Evolutionary conservation across 2,888 invertebrate genomes (phyloP).

Genomic region (Apodemia hepburni): DNA sequence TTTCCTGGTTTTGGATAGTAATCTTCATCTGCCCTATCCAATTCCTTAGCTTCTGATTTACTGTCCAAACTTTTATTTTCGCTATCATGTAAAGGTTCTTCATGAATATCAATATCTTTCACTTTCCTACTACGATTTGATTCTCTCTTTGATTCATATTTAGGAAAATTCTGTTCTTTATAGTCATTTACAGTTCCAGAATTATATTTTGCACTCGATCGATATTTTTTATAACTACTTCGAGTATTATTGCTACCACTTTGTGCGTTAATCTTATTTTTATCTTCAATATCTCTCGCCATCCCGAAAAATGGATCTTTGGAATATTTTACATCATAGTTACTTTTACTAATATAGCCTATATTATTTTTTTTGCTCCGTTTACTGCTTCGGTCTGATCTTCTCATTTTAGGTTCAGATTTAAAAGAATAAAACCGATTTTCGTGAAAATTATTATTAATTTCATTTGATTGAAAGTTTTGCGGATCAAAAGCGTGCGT

Average conservation of each 20-base stretch:
- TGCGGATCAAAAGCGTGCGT: conserved; percentile 64
- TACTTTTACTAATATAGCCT: conserved; percentile 53
- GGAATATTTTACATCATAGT: conserved; percentile 66
- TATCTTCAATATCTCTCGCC: conserved; percentile 37
- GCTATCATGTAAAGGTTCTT: conserved; percentile 32
- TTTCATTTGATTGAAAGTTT: conserved; percentile 49
- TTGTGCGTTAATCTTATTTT: conserved; percentile 38
- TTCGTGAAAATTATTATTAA: conserved; percentile 50
- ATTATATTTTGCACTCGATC: conserved; percentile 58
- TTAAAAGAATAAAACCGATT: conserved; percentile 58
- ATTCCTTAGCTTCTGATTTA: conserved; percentile 35
- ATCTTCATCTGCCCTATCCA: conserved; percentile 38
- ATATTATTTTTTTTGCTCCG: conserved; percentile 41
- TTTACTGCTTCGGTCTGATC: conserved; percentile 54
- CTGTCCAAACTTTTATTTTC: conserved; percentile 44
- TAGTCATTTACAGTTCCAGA: conserved; percentile 41
- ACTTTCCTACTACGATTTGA: conserved; percentile 46
- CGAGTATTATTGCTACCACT: conserved; percentile 42
- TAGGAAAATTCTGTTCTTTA: conserved; percentile 34
- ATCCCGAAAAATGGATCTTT: conserved; percentile 62
- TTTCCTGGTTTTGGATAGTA: conserved; percentile 61
- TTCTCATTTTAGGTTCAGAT: conserved; percentile 50
- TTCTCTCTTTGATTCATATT: conserved; percentile 41
- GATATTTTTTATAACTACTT: conserved; percentile 43
- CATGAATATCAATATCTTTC: conserved; percentile 34